Evolutionary conservation across 2,797 vertebrate species (phyloP), one percentile per base, ranked within the genome.

Genomic region (Acanthurus lineatus): DNA sequence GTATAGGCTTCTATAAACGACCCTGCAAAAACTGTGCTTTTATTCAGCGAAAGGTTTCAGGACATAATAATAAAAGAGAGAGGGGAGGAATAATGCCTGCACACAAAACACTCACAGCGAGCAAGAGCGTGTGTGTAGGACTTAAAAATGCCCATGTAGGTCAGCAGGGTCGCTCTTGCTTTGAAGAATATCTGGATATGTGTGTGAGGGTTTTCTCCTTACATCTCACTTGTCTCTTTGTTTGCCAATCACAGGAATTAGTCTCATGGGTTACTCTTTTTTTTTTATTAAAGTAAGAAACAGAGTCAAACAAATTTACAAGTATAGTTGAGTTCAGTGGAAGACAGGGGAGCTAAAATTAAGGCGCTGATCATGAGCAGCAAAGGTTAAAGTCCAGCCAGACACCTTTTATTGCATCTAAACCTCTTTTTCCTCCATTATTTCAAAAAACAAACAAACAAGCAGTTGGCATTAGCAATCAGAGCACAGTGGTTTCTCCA

Each of bases 1-100:
- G 79, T 85, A 45, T 75, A 32, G 28, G 82, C 64, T 83, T 89
- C 85, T 83, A 86, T 83, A 88, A 92, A 90, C 59, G 68, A 75
- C 72, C 70, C 75, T 54, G 73, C 72, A 69, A 84, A 88, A 90
- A 85, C 72, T 22, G 16, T 79, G 86, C 89, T 88, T 89, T 88
- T 84, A 90, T 92, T 88, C 82, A 68, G 38, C 9, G 22, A 84
- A 82, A 78, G 86, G 84, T 89, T 88, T 85, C 71, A 51, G 84
- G 82, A 84, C 85, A 86, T 88, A 88, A 90, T 89, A 91, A 93
- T 85, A 86, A 84, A 32, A 73, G 63, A 78, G 51, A 69, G 69
- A 57, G 82, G 56, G 60, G 25, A 25, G 64, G 80, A 87, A 86
- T 84, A 89, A 88, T 86, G 87, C 71, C 76, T 70, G 74, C 65